Base-by-base conservation (phyloP, 2,888 invertebrate genomes). In the Dugesia japonica region DNA sequence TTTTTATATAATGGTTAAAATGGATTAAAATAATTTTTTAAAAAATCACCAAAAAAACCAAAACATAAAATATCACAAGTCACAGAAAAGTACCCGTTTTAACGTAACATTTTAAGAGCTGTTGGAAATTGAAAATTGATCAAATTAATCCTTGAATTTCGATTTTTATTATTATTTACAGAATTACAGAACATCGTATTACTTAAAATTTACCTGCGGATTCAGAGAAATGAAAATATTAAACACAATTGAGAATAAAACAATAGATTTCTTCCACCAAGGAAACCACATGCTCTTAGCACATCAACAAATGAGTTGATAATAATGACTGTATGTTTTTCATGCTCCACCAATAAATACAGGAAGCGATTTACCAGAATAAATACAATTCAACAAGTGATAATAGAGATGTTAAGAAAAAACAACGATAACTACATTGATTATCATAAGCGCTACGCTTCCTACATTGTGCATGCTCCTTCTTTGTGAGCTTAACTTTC, bases 381-480 rank as follows among this genome's bases (percentile, higher is more conserved):
- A 13, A 56, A 56, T 56, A 23, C 56, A 23, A 56, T 56, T 56
- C 56, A 56, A 56, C 56, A 56, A 56, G 56, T 56, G 56, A 56
- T 56, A 56, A 56, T 56, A 56, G 20, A 23, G 17, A 56, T 56
- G 56, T 56, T 56, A 56, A 56, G 56, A 56, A 56, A 56, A 56
- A 56, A 56, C 56, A 56, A 56, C 23, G n/a, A 56, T 56, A 56
- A 56, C 56, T 56, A 56, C 56, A 56, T 13, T 56, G n/a, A 56
- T 56, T 56, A 56, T 56, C 20, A 56, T 56, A 56, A 56, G 56
- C 56, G 4, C 56, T 56, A n/a, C 56, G 23, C 23, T 56, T n/a
- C 17, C 1, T 56, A 9, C 56, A 56, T 13, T 56, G 7, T n/a
- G 56, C 56, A 56, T 56, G 9, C 56, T 56, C 17, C 56, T 56